phyloP scores from a whole-genome alignment of 2,113 vertebrate genomes.

The Menidia beryllina region DNA sequence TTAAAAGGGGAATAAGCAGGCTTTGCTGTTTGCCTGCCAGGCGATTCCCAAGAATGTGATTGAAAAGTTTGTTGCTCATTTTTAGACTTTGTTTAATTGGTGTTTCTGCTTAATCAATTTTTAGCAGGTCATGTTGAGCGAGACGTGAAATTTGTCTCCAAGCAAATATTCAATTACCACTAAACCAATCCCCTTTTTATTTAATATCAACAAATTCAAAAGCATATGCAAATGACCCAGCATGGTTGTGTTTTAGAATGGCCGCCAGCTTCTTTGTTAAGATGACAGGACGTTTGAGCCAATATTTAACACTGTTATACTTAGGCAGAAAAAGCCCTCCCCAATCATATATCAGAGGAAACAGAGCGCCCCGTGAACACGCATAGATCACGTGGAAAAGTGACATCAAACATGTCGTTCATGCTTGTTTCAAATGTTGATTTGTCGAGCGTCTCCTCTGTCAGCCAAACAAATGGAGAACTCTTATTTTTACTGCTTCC shows the following conservation, averaged over 20 bases:
- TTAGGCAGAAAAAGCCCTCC: background rate
- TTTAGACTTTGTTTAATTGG: conserved; percentile 5
- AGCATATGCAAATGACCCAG: background rate
- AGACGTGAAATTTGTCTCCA: conserved; percentile 25
- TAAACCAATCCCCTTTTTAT: conserved; percentile 1
- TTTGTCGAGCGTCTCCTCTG: background rate
- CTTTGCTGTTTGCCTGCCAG: background rate
- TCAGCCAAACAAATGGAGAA: background rate
- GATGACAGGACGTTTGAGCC: background rate
- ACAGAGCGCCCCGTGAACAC: background rate
- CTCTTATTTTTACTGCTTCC: background rate
- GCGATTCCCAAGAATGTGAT: background rate
- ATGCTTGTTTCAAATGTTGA: background rate
- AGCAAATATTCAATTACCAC: background rate
- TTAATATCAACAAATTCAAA: background rate
- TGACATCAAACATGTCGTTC: rapidly evolving
- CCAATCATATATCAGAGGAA: background rate
- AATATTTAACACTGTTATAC: background rate
- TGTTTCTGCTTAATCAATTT: conserved; percentile 15
- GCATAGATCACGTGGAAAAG: background rate
- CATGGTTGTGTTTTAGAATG: no score
- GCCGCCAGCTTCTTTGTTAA: background rate
- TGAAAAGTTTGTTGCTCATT: conserved; percentile 2
- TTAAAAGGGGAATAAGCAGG: background rate
- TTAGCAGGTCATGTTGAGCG: background rate